phyloP scores from a whole-genome alignment of 2,888 invertebrate species.

The Lithosia quadra region DNA sequence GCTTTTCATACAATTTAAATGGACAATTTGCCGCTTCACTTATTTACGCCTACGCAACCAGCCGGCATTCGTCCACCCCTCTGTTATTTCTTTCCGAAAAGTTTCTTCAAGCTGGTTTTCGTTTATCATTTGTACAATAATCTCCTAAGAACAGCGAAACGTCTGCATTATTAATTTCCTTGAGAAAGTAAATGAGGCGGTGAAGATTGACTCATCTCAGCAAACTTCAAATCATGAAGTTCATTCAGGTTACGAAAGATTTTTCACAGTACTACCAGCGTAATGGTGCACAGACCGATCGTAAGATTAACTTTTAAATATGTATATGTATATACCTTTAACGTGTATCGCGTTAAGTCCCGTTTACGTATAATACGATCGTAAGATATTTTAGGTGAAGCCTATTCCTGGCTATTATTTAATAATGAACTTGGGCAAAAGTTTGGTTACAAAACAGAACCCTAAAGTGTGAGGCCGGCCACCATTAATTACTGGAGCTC shows the following conservation, averaged over 20 bases:
- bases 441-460: not conserved
- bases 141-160: constrained; percentile 32
- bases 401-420: not conserved
- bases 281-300: constrained; percentile 9
- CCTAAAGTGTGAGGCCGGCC: constrained; percentile 5
- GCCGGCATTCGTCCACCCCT: constrained; percentile 33
- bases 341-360: too few relatives aligned
- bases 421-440: not conserved
- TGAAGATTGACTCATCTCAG: constrained; percentile 21
- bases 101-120: constrained; percentile 52
- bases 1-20: constrained; percentile 65
- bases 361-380: too few relatives aligned
- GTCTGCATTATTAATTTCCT: constrained; percentile 39
- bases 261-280: constrained; percentile 1
- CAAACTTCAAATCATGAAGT: constrained; percentile 28
- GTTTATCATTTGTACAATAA: constrained; percentile 50
- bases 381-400: too few relatives aligned
- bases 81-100: constrained; percentile 46
- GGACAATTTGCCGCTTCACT: constrained; percentile 70
- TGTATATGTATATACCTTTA: too few relatives aligned
- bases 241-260: constrained; percentile 23
- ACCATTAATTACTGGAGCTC: constrained; percentile 32
- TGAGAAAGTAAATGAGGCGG: constrained; percentile 12
- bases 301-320: too few relatives aligned
- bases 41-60: constrained; percentile 51